Percentiles rank a stretch among this genome's conserved stretches.
Evolutionary conservation across 2,797 vertebrate genomes (phyloP).

Genomic region (Xenopus petersii): DNA sequence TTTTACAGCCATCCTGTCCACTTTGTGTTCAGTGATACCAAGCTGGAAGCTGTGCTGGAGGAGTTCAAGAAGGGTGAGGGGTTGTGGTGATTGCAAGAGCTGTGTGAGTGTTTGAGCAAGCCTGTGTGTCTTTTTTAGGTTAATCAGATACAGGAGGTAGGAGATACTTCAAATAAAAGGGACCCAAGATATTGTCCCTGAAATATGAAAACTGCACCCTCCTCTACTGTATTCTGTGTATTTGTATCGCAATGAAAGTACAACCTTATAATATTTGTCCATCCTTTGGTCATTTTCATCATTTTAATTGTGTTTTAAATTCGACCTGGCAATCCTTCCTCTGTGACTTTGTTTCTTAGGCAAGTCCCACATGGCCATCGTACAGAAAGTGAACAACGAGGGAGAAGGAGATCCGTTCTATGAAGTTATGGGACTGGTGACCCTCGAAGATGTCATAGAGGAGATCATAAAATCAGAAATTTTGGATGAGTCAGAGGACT

Average conservation of each 20-base stretch:
- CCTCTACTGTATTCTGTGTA: too few relatives aligned
- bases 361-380: constrained; percentile 75
- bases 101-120: too few relatives aligned
- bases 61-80: constrained; percentile 81
- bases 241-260: too few relatives aligned
- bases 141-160: too few relatives aligned
- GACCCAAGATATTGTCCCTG: too few relatives aligned
- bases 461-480: constrained; percentile 89
- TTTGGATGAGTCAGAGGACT: constrained; percentile 83
- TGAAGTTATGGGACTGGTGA: constrained; percentile 75
- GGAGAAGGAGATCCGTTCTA: constrained; percentile 74
- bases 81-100: too few relatives aligned
- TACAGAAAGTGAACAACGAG: constrained; percentile 75
- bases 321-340: neutral
- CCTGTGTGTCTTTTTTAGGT: too few relatives aligned
- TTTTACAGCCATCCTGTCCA: constrained; percentile 92
- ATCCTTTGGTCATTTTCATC: too few relatives aligned
- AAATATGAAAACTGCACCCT: too few relatives aligned
- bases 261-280: too few relatives aligned
- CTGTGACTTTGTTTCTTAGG: constrained; percentile 51
- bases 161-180: too few relatives aligned
- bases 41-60: constrained; percentile 87
- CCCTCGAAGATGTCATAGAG: constrained; percentile 76
- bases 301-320: too few relatives aligned
- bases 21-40: constrained; percentile 91